These are phyloP conservation scores for Cephus pygmeus DNA, from an alignment of 2,888 invertebrate genomes.

Conservation along the genomic window DNA sequence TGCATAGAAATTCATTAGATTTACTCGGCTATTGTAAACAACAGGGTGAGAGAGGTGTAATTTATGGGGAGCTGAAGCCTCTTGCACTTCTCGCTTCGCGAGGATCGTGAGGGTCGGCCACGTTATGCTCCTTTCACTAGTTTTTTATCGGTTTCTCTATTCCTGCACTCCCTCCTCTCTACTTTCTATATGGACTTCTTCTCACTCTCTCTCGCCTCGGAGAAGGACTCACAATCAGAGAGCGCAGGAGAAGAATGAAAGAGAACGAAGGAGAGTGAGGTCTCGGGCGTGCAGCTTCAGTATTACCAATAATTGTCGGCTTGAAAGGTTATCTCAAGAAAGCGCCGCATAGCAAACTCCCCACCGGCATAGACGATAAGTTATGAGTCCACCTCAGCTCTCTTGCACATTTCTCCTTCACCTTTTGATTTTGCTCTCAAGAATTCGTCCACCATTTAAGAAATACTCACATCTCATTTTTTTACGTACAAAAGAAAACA, in stretches of 20 bases:
- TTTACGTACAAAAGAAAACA: background rate
- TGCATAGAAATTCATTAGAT: constrained; percentile 57
- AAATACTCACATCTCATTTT: background rate
- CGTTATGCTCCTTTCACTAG: background rate
- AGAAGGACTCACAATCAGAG: background rate
- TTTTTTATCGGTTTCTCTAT: background rate
- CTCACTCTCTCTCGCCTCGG: background rate
- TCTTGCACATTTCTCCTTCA: background rate
- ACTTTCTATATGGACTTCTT: background rate
- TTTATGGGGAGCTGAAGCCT: constrained; percentile 17
- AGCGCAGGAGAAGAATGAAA: background rate
- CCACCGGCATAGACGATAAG: constrained; percentile 46
- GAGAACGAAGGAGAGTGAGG: background rate
- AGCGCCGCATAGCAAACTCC: constrained; percentile 50
- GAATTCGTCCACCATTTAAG: background rate
- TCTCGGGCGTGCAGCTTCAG: constrained; percentile 53
- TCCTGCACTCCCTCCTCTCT: background rate
- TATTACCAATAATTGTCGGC: constrained; percentile 64
- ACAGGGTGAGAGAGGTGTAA: constrained; percentile 31
- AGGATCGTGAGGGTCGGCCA: constrained; percentile 15
- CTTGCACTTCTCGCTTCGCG: constrained; percentile 11
- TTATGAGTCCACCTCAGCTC: constrained; percentile 42
- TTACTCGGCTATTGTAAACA: constrained; percentile 55
- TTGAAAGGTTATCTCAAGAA: constrained; percentile 61
- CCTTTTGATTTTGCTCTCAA: background rate